These are phyloP conservation scores for Pollenia angustigena DNA, from an alignment of 2,888 invertebrate species.

Conservation along the genomic window DNA sequence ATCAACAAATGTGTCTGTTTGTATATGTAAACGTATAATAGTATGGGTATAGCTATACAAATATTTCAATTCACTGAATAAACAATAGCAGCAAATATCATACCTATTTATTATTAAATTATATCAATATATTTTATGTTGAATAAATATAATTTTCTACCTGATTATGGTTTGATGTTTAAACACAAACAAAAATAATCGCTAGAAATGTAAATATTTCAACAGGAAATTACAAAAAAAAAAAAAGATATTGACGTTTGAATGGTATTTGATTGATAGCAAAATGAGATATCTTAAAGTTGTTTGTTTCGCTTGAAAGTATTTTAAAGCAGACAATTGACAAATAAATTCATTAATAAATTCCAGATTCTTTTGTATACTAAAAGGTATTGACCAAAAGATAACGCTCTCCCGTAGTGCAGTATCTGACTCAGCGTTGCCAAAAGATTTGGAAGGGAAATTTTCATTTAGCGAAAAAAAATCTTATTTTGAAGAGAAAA, in stretches of 20 bases:
- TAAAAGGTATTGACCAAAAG: too few relatives aligned
- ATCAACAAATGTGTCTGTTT: background rate
- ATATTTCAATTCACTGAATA: conserved; percentile 18
- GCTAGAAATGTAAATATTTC: background rate
- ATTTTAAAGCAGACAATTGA: too few relatives aligned
- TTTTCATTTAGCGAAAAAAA: too few relatives aligned
- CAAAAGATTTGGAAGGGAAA: too few relatives aligned
- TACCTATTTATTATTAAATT: conserved; percentile 52
- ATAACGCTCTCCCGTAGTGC: too few relatives aligned
- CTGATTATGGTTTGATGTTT: conserved; percentile 18
- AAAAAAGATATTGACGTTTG: background rate
- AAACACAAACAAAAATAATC: conserved; percentile 14
- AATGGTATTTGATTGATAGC: background rate
- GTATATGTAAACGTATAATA: background rate
- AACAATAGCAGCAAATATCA: conserved; percentile 42
- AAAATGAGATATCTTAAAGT: background rate
- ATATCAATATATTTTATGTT: background rate
- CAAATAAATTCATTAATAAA: too few relatives aligned
- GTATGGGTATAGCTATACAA: background rate
- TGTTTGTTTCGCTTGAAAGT: background rate
- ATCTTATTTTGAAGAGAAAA: too few relatives aligned
- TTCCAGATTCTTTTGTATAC: too few relatives aligned
- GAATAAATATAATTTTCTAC: background rate
- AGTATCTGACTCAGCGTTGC: too few relatives aligned
- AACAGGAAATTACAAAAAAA: background rate